Percentiles rank a stretch among this genome's conserved stretches.
These are phyloP conservation scores for Alauda arvensis DNA, from an alignment of 2,797 vertebrate species.

Conservation along the genomic window DNA sequence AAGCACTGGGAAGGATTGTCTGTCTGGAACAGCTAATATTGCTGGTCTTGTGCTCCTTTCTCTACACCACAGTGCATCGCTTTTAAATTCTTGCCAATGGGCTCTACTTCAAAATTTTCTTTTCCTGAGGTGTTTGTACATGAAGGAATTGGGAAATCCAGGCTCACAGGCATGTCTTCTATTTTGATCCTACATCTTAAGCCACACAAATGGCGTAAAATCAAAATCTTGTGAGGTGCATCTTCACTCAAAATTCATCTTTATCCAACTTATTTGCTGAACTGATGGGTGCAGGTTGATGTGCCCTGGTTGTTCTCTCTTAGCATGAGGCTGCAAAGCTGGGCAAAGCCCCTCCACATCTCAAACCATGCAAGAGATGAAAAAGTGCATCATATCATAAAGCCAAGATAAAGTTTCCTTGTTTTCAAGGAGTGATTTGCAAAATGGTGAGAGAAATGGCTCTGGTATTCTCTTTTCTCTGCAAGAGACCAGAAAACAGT, in stretches of 20 bases:
- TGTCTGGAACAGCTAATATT: background rate
- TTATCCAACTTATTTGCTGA: background rate
- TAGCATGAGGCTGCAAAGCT: background rate
- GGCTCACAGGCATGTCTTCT: background rate
- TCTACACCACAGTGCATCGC: accelerated
- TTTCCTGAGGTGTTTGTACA: background rate
- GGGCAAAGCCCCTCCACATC: background rate
- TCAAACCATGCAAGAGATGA: background rate
- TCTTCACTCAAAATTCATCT: background rate
- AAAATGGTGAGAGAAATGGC: background rate
- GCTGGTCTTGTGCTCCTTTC: background rate
- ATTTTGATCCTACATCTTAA: background rate
- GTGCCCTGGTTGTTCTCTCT: too few relatives aligned
- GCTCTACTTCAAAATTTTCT: background rate
- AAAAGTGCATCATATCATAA: background rate
- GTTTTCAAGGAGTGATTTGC: background rate
- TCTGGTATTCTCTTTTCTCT: background rate
- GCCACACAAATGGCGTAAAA: background rate
- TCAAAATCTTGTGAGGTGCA: too few relatives aligned
- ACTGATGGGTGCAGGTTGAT: background rate
- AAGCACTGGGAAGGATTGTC: background rate
- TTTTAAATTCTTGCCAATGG: background rate
- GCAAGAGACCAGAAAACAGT: background rate
- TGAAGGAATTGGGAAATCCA: background rate
- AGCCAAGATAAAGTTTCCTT: background rate